A percentile compares a stretch with the other conserved stretches of the same genome.
Evolutionary conservation across 1,140 invertebrate genomes (phyloP).

Genomic region (Papilio polyxenes): DNA sequence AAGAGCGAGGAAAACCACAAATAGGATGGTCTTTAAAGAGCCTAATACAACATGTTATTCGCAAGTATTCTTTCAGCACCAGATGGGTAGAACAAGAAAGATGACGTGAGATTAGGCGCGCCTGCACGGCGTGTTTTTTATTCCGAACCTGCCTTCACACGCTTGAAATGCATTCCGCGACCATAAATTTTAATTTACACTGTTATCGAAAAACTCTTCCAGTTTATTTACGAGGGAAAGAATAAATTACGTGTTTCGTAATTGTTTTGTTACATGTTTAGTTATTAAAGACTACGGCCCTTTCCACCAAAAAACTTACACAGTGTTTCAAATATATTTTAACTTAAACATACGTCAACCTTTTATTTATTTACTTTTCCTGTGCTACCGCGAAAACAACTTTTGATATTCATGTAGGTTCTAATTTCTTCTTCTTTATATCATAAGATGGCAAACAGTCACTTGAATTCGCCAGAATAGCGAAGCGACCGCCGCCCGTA

Average conservation of each 20-base stretch:
- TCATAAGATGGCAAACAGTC: no score
- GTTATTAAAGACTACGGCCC: background rate
- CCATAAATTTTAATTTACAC: slow-evolving; percentile 73
- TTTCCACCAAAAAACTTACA: no score
- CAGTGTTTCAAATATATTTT: no score
- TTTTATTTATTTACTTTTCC: no score
- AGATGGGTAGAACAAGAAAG: slow-evolving; percentile 51
- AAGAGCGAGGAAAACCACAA: no score
- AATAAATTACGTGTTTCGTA: no score
- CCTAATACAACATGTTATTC: slow-evolving; percentile 18
- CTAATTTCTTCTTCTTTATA: no score
- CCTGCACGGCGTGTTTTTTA: slow-evolving; percentile 59
- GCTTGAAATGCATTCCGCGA: slow-evolving; percentile 65
- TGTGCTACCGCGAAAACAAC: no score
- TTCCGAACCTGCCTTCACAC: slow-evolving; percentile 58
- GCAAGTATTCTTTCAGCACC: slow-evolving; percentile 43
- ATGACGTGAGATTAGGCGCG: slow-evolving; percentile 69
- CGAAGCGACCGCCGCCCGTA: no score
- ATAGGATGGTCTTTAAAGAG: background rate
- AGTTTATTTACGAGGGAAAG: slow-evolving; percentile 64
- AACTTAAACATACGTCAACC: no score
- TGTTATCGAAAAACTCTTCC: slow-evolving; percentile 68
- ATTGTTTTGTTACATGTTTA: background rate
- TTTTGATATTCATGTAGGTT: no score
- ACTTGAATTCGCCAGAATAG: no score